phyloP scores from a whole-genome alignment of 1,140 invertebrate genomes.

The Acyrthosiphon pisum region DNA sequence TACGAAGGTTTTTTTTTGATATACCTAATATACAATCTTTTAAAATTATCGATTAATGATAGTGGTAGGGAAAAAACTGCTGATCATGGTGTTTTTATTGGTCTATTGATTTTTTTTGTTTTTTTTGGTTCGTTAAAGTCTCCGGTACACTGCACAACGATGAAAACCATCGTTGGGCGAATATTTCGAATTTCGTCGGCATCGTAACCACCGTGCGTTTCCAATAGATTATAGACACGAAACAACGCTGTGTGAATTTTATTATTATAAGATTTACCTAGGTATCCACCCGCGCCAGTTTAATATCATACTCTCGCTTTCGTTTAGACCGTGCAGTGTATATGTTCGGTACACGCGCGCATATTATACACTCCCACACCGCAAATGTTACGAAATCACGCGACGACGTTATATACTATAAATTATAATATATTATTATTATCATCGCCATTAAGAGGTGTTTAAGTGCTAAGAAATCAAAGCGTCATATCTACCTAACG shows the following conservation, averaged over 20 bases:
- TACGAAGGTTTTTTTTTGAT: background rate
- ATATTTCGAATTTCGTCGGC: too few relatives aligned
- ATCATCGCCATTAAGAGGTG: background rate
- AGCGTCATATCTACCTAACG: background rate
- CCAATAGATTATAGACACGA: background rate
- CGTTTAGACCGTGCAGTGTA: background rate
- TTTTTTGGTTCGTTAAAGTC: slow-evolving; percentile 10
- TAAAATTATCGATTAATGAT: background rate
- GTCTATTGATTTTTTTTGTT: background rate
- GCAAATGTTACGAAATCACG: background rate
- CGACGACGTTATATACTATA: background rate
- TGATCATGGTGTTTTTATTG: background rate
- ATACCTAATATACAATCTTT: background rate
- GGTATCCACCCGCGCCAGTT: background rate
- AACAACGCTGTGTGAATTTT: background rate
- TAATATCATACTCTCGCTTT: background rate
- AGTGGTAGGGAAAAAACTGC: background rate
- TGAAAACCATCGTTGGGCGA: background rate
- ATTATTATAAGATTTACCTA: background rate
- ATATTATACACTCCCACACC: background rate
- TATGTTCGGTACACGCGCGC: background rate
- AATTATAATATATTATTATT: background rate
- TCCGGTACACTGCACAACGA: background rate
- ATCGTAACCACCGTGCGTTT: background rate
- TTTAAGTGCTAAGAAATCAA: background rate